These are phyloP conservation scores for Cryptocephalus primarius DNA, from an alignment of 2,888 invertebrate species.

Conservation along the genomic window DNA sequence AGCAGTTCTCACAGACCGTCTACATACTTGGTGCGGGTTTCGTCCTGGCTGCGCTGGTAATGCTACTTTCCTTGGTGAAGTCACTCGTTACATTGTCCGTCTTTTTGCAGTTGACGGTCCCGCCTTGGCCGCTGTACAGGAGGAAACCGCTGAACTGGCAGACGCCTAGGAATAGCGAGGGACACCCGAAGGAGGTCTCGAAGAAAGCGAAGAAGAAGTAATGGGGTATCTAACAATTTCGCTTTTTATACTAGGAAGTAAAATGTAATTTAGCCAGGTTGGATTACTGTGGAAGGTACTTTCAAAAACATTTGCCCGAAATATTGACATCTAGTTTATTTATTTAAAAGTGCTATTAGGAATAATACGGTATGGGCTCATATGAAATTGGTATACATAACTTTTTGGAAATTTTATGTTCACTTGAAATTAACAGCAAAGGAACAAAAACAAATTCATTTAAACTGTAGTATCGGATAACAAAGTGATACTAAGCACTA, in stretches of 20 bases:
- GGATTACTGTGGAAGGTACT: not conserved
- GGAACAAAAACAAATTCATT: too few species aligned
- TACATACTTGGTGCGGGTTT: conserved; percentile 89
- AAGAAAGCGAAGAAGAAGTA: conserved; percentile 28
- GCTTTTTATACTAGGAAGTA: not conserved
- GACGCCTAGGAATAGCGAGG: conserved; percentile 40
- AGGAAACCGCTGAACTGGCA: conserved; percentile 84
- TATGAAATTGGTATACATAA: too few species aligned
- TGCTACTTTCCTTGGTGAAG: conserved; percentile 13
- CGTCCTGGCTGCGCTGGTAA: conserved; percentile 70
- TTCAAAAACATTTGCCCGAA: too few species aligned
- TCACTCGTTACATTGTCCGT: too few species aligned
- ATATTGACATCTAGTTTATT: too few species aligned
- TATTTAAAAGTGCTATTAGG: too few species aligned
- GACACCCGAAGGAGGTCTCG: conserved; percentile 12
- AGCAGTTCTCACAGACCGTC: conserved; percentile 92
- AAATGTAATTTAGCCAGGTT: not conserved
- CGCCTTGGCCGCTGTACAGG: conserved; percentile 95
- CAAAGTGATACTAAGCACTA: too few species aligned
- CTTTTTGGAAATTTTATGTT: too few species aligned
- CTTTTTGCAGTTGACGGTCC: conserved; percentile 61
- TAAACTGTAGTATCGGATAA: too few species aligned
- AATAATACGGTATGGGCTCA: too few species aligned
- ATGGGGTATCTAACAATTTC: not conserved
- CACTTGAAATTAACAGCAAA: too few species aligned